Evolutionary conservation across 2,113 vertebrate genomes (phyloP), one percentile per base, ranked within the genome.

Genomic region (Micronycteris hirsuta): DNA sequence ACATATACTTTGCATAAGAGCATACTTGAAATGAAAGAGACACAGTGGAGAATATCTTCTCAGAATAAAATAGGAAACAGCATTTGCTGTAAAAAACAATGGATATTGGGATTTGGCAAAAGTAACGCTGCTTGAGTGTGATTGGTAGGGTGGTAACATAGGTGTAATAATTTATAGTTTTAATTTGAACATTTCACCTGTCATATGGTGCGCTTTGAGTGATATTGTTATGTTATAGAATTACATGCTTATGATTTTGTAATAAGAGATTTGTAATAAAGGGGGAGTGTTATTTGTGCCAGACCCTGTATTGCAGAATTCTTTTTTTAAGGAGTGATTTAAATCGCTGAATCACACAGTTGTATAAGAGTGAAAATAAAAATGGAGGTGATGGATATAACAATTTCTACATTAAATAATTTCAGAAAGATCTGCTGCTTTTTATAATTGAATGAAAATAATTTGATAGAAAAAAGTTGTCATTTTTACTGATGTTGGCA

Each of bases 311-410:
- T 65, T 93, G 22, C 49, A 81, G 74, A 67, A 12, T 68, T 20
- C 78, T 91, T 12, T 36, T 86, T 74, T 54, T 89, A 94, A 13
- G 43, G 15, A 65, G 7, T n/a, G 36, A 67, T 67, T 71, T 78
- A 86, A 91, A 91, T 85, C 43, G 0, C 4, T 43, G 22, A 71
- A 91, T 91, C 70, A 33, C 2, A 76, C 4, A 33, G 90, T 77
- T 83, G 16, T 89, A 1, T 71, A 93, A 68, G 54, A 95, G n/a
- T 86, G 74, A 94, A 96, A 96, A 45, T 47, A 20, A 54, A 91
- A 81, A 89, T n/a, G 15, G 45, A 89, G 15, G 47, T 91, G 52
- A 86, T 61, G 8, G 2, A 73, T 28, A 78, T 73, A 58, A 73
- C 47, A 54, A 38, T 80, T 93, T 89, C 52, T 49, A 56, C 16